Percentiles rank a stretch among this genome's conserved stretches.
These are phyloP conservation scores for Nudaria mundana DNA, from an alignment of 2,888 invertebrate species.

Conservation along the genomic window DNA sequence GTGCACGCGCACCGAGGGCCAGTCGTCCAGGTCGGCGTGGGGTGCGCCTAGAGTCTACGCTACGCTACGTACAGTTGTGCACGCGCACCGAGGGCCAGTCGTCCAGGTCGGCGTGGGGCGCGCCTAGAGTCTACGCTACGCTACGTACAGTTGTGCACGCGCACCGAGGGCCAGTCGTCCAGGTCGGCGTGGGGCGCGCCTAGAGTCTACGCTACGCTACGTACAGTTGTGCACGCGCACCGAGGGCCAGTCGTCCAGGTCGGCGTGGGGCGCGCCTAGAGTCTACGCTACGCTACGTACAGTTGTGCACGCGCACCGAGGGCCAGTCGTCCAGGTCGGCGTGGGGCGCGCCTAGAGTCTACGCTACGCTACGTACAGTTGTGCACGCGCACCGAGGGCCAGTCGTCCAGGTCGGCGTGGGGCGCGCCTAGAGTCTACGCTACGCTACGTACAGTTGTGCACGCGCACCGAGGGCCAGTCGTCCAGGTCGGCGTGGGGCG, in stretches of 20 bases:
- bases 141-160: neutral
- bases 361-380: slow-evolving; percentile 14
- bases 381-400: slow-evolving; percentile 58
- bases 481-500: too few species aligned
- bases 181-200: neutral
- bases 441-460: neutral
- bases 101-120: too few species aligned
- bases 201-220: neutral
- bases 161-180: neutral
- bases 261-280: neutral
- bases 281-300: slow-evolving; percentile 10
- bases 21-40: too few species aligned
- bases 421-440: too few species aligned
- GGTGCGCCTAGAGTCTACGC: too few species aligned
- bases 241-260: too few species aligned
- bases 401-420: slow-evolving; percentile 45
- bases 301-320: slow-evolving; percentile 15
- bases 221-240: neutral
- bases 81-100: too few species aligned
- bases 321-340: slow-evolving; percentile 1
- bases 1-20: too few species aligned
- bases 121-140: neutral
- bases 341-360: neutral
- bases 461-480: slow-evolving; percentile 1
- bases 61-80: too few species aligned